These are phyloP conservation scores for Callyntrura guangdongensis DNA, from an alignment of 2,888 invertebrate genomes.

Conservation along the genomic window DNA sequence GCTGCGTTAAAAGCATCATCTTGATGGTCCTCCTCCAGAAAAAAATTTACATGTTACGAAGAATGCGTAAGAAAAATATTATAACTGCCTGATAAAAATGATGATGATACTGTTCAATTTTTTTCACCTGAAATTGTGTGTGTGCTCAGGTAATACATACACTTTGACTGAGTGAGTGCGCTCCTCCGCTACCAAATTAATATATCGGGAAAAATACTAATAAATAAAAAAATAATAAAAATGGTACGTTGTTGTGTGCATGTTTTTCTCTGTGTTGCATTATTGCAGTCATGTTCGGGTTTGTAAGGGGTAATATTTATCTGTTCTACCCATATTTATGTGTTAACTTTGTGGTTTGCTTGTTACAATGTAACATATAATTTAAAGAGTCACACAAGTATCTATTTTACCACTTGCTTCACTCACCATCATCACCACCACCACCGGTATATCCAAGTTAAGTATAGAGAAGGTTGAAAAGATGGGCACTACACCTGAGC, in stretches of 20 bases:
- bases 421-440: not conserved
- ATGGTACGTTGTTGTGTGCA: conserved; percentile 52
- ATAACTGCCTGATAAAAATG: not conserved
- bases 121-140: not conserved
- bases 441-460: conserved; percentile 13
- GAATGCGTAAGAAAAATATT: not conserved
- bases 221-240: conserved; percentile 41
- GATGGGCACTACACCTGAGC: conserved; percentile 75
- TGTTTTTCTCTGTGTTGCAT: conserved; percentile 15
- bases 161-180: not conserved
- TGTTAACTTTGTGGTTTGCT: conserved; percentile 67
- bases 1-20: not conserved
- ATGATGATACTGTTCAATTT: conserved; percentile 17
- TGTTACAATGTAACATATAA: conserved; percentile 64
- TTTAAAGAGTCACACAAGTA: conserved; percentile 68
- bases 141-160: not conserved
- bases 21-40: not conserved
- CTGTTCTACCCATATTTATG: conserved; percentile 33
- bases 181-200: not conserved
- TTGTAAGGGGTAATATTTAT: not conserved
- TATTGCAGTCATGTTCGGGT: not conserved
- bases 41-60: conserved; percentile 45
- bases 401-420: conserved; percentile 62
- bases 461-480: conserved; percentile 68
- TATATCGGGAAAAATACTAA: not conserved